Conservation (phyloP, 1,140 invertebrate genomes). For the Neoseiulus cucumeris region DNA sequence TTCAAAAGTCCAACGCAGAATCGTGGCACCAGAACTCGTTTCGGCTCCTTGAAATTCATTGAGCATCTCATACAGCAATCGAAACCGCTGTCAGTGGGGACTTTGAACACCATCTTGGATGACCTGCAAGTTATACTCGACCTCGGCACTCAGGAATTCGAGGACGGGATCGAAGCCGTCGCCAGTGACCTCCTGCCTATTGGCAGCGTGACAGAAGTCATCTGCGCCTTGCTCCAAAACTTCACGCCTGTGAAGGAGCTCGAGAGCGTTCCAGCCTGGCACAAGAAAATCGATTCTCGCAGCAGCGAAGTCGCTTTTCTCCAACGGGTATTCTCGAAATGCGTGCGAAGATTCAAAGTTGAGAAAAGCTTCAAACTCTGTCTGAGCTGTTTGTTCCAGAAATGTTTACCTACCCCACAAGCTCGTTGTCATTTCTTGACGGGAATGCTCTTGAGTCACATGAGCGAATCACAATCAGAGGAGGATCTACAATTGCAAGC, state of each 20-base stretch:
- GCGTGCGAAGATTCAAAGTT: neutral
- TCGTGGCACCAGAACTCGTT: neutral
- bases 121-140: neutral
- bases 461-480: neutral
- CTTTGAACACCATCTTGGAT: neutral
- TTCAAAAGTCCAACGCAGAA: neutral
- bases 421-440: neutral
- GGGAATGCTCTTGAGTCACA: neutral
- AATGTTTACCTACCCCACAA: neutral
- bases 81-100: neutral
- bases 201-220: neutral
- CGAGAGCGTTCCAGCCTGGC: neutral
- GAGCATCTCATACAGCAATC: neutral
- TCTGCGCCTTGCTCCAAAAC: neutral
- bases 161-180: neutral
- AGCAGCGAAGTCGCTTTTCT: conserved; percentile 5
- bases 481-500: neutral
- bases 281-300: neutral
- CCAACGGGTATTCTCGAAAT: neutral
- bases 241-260: neutral
- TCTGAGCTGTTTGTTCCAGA: neutral
- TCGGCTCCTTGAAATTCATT: neutral
- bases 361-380: neutral
- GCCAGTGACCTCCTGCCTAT: neutral
- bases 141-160: neutral